Base-by-base conservation (phyloP, 2,113 vertebrate genomes). In the Aphelocoma coerulescens region DNA sequence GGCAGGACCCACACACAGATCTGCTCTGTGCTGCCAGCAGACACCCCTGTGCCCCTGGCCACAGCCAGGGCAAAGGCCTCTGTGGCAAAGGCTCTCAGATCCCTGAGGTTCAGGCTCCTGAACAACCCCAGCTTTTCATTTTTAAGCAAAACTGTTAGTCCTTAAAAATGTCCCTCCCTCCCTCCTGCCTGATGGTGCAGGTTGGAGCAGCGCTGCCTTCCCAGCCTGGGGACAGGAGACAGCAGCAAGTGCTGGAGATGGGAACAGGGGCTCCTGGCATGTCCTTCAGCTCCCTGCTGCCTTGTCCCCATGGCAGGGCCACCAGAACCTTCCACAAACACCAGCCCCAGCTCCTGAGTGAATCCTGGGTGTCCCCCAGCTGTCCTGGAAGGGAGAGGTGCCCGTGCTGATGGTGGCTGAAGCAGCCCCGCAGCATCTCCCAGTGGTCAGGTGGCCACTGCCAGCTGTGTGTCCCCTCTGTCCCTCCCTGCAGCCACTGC, bases 371-470 rank as follows among this genome's bases (percentile, higher is more conserved):
- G 20, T 32, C 16, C 33, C 17, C n/a, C 35, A 52, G 17, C 43
- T 46, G 51, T 16, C 35, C 69, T 16, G 11, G 48, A 43, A 48
- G 28, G 24, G 22, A 87, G 63, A 55, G 22, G n/a, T 71, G 41
- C 10, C 57, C 0, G 0, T 5, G 39, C 12, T 35, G 52, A 23
- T 39, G 32, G 58, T 5, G 9, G 80, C 32, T 57, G 51, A 26
- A 61, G 72, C 32, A 69, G 37, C 27, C n/a, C 66, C 37, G 37
- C 54, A 59, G 37, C 26, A 49, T 11, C 35, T 62, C 28, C 77
- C 20, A 23, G 1, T 8, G 26, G 23, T 51, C 35, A 51, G 26
- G 33, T 10, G 35, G 81, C n/a, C 23, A 10, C 43, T 6, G 52
- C n/a, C 19, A 14, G 43, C 17, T 16, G 0, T 15, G 20, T 16